phyloP scores from a whole-genome alignment of 2,113 vertebrate genomes.

The Hyperopisus bebe region DNA sequence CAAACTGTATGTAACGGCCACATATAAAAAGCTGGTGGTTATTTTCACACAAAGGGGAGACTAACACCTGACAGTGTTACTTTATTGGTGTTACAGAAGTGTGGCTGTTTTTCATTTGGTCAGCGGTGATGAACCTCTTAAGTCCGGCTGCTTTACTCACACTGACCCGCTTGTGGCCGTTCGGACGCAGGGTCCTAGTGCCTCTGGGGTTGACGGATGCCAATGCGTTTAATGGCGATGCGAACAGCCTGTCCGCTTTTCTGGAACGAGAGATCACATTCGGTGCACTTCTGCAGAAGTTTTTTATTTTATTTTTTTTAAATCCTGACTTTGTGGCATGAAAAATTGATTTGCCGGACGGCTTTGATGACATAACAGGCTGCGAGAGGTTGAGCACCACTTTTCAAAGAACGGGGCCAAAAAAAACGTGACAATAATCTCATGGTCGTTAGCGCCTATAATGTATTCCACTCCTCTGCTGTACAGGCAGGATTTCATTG shows the following conservation, averaged over 20 bases:
- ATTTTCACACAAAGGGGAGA: neutral
- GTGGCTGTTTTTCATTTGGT: neutral
- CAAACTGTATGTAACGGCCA: neutral
- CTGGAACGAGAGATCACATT: neutral
- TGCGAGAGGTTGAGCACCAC: neutral
- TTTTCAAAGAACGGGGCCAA: neutral
- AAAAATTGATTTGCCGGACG: slow-evolving; percentile 7
- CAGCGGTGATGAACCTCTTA: neutral
- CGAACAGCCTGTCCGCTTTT: neutral
- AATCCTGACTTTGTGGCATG: neutral
- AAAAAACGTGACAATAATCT: slow-evolving; percentile 8
- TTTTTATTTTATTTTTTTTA: neutral
- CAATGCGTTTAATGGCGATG: neutral
- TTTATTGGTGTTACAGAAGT: neutral
- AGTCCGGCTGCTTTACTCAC: neutral
- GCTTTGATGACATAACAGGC: slow-evolving; percentile 18
- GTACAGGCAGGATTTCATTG: neutral
- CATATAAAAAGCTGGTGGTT: neutral
- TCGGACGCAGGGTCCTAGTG: neutral
- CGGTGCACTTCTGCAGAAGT: neutral
- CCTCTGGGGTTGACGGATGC: neutral
- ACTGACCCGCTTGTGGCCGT: neutral
- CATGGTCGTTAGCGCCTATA: neutral
- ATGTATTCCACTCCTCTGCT: slow-evolving; percentile 1
- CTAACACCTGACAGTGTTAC: neutral